phyloP scores from a whole-genome alignment of 2,888 invertebrate genomes.

The Scotopteryx bipunctaria region DNA sequence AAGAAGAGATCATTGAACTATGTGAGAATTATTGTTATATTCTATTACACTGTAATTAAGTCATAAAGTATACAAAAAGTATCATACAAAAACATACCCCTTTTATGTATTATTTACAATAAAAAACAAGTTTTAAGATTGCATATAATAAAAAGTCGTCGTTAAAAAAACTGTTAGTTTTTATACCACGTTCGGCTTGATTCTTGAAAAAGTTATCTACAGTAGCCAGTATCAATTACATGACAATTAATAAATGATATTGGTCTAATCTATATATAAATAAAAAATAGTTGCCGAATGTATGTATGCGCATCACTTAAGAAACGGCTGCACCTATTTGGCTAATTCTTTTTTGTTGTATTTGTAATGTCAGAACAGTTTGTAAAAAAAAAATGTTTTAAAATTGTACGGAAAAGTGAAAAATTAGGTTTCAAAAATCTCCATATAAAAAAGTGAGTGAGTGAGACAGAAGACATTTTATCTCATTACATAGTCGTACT shows the following conservation, averaged over 20 bases:
- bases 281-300: too few relatives aligned
- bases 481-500: too few relatives aligned
- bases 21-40: slow-evolving; percentile 55
- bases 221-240: slow-evolving; percentile 22
- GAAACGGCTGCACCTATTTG: too few relatives aligned
- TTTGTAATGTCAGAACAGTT: too few relatives aligned
- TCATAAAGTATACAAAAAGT: slow-evolving; percentile 22
- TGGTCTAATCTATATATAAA: too few relatives aligned
- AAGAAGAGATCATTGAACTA: slow-evolving; percentile 59
- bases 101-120: slow-evolving; percentile 15
- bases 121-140: slow-evolving; percentile 14
- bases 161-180: slow-evolving; percentile 6
- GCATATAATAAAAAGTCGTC: slow-evolving; percentile 18
- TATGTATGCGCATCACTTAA: too few relatives aligned
- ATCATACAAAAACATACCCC: slow-evolving; percentile 1
- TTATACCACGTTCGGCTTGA: background rate
- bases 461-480: too few relatives aligned
- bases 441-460: too few relatives aligned
- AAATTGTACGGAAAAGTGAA: too few relatives aligned
- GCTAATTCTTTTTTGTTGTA: too few relatives aligned
- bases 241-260: slow-evolving; percentile 16
- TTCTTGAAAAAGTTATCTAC: slow-evolving; percentile 6
- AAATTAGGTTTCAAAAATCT: too few relatives aligned
- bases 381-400: too few relatives aligned
- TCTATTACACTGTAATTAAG: slow-evolving; percentile 29